These are phyloP conservation scores for Bolborhynchus lineola DNA, from an alignment of 2,113 vertebrate genomes.

Conservation along the genomic window DNA sequence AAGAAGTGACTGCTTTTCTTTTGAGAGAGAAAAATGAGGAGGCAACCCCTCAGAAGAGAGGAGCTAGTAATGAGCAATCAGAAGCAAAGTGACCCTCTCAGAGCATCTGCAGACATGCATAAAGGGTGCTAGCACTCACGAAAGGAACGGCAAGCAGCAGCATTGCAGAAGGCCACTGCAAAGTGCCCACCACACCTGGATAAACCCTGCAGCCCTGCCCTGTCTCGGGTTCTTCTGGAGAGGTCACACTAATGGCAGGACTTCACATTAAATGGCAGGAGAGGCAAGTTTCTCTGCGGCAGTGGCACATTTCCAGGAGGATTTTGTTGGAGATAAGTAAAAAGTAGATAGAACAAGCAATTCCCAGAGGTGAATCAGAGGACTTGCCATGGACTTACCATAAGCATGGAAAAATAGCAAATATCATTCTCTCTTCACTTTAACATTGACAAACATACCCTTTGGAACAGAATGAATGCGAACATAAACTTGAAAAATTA, in stretches of 20 bases:
- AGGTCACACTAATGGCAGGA: neutral
- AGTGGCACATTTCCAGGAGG: neutral
- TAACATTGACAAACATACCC: neutral
- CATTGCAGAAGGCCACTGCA: rapidly evolving
- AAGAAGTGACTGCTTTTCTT: neutral
- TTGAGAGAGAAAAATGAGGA: neutral
- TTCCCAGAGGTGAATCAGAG: neutral
- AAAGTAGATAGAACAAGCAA: neutral
- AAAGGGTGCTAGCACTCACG: neutral
- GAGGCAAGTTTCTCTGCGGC: neutral
- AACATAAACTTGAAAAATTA: neutral
- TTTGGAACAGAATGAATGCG: neutral
- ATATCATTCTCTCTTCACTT: neutral
- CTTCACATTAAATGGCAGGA: neutral
- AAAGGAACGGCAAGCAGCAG: neutral
- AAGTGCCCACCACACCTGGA: neutral
- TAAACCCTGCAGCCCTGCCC: neutral
- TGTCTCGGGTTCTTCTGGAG: neutral
- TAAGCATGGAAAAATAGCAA: neutral
- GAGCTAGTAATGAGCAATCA: neutral
- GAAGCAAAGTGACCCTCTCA: neutral
- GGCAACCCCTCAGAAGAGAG: neutral
- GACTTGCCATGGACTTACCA: neutral
- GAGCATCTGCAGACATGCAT: neutral
- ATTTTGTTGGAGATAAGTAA: neutral